phyloP scores from a whole-genome alignment of 2,113 vertebrate species.

The Orcinus orca region DNA sequence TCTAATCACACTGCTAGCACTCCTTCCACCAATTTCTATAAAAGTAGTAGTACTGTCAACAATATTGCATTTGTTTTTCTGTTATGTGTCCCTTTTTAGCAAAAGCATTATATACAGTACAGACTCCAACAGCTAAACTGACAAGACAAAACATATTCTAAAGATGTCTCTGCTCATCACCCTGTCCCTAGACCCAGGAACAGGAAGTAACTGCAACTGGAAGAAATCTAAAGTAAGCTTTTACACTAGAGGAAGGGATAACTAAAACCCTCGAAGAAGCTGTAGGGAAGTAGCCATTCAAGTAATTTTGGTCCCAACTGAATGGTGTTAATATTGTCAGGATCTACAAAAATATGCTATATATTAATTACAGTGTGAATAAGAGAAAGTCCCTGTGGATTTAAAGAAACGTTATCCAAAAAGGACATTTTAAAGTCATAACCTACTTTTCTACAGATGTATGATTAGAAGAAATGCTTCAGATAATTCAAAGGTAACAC shows the following conservation, averaged over 20 bases:
- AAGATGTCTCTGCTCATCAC: background rate
- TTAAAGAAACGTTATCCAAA: background rate
- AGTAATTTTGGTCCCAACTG: background rate
- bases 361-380: background rate
- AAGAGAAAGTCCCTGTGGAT: background rate
- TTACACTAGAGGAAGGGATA: background rate
- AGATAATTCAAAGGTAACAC: background rate
- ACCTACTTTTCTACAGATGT: background rate
- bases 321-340: background rate
- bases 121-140: background rate
- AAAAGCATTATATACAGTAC: background rate
- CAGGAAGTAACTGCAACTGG: background rate
- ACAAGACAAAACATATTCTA: background rate
- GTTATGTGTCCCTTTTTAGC: background rate
- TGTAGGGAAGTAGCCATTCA: background rate
- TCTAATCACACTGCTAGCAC: background rate
- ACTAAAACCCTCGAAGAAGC: background rate
- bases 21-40: background rate
- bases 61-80: background rate
- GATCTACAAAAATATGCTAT: background rate
- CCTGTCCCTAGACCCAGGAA: background rate
- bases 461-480: background rate
- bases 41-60: background rate
- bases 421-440: slow-evolving; percentile 4
- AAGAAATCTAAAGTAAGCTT: background rate